These are phyloP conservation scores for Entomobrya proxima DNA, from an alignment of 2,888 invertebrate genomes.

Conservation along the genomic window DNA sequence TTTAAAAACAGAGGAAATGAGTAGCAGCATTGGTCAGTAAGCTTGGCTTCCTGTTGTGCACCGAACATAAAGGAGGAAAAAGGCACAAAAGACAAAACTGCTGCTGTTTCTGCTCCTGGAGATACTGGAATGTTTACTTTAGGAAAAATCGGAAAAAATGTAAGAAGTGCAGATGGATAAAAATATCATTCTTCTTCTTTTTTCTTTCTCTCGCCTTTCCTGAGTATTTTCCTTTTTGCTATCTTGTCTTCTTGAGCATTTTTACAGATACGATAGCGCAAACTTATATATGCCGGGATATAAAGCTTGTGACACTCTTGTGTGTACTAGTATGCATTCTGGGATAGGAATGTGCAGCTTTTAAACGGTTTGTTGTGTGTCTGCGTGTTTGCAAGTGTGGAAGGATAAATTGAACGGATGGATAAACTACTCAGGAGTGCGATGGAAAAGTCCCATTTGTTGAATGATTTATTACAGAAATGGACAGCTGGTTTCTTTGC, in stretches of 20 bases:
- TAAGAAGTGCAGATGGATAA: constrained; percentile 56
- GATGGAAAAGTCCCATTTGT: constrained; percentile 60
- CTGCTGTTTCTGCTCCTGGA: background rate
- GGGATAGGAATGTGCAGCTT: background rate
- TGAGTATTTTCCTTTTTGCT: background rate
- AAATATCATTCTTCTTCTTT: constrained; percentile 41
- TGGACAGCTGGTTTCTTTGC: constrained; percentile 46
- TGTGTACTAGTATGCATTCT: background rate
- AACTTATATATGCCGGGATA: background rate
- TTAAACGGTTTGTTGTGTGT: constrained; percentile 14
- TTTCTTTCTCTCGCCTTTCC: constrained; percentile 7
- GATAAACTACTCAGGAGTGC: constrained; percentile 61
- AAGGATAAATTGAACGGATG: constrained; percentile 64
- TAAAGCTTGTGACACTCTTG: background rate
- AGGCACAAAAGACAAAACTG: constrained; percentile 15
- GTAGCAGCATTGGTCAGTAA: constrained; percentile 38
- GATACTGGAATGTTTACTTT: constrained; percentile 63
- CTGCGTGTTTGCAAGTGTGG: constrained; percentile 41
- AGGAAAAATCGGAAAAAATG: constrained; percentile 59
- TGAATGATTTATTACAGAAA: constrained; percentile 66
- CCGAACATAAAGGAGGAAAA: background rate
- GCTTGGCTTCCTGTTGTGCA: constrained; percentile 60
- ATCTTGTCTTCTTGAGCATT: constrained; percentile 1
- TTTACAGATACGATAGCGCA: background rate
- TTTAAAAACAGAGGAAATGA: constrained; percentile 5